phyloP scores from a whole-genome alignment of 64 coral and sea anemone genomes.

The Pocillopora verrucosa region DNA sequence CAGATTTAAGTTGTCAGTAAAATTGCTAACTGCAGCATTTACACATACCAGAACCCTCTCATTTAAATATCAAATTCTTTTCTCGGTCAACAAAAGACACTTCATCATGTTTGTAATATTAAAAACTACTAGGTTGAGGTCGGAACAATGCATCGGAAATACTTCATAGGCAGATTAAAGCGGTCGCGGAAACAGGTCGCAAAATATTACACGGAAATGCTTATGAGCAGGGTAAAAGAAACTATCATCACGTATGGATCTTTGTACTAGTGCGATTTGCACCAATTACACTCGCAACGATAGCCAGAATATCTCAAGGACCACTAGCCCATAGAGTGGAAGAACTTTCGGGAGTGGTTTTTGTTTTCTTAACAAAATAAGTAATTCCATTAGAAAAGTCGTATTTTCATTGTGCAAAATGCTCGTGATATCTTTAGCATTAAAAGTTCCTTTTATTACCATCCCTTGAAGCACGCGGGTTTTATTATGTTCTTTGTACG shows the following conservation, averaged over 20 bases:
- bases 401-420: constrained; percentile 45
- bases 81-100: constrained; percentile 43
- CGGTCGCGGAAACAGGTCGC: constrained; percentile 30
- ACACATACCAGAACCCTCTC: constrained; percentile 15
- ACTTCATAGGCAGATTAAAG: constrained; percentile 40
- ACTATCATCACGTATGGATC: constrained; percentile 42
- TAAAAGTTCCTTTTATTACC: constrained; percentile 73
- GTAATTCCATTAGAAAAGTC: constrained; percentile 67
- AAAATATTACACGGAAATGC: constrained; percentile 32
- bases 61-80: constrained; percentile 48
- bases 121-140: constrained; percentile 41
- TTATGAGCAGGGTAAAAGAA: constrained; percentile 67
- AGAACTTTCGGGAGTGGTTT: background rate
- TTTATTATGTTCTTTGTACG: constrained; percentile 75
- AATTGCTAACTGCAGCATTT: background rate
- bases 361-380: constrained; percentile 45
- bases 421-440: constrained; percentile 40
- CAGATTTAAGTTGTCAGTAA: background rate
- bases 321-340: background rate
- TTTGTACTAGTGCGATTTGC: constrained; percentile 51
- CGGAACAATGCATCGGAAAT: constrained; percentile 38
- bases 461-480: constrained; percentile 65
- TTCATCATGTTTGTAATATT: constrained; percentile 41
- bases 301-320: background rate
- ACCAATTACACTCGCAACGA: constrained; percentile 47